phyloP scores from a whole-genome alignment of 2,888 invertebrate species.

The Cyaniris semiargus region DNA sequence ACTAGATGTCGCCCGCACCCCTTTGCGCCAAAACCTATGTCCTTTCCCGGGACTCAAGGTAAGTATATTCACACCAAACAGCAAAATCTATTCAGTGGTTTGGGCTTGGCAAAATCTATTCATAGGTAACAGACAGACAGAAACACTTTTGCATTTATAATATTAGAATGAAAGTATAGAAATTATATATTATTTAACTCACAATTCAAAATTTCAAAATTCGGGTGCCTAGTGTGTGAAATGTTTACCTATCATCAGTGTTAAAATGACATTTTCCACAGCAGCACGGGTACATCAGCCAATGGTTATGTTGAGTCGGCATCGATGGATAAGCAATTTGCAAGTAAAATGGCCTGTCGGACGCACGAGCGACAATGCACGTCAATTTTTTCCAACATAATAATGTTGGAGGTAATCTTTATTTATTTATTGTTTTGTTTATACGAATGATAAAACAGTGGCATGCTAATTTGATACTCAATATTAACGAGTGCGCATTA shows the following conservation, averaged over 20 bases:
- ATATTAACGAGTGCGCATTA: background rate
- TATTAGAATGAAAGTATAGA: no score
- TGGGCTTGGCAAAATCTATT: no score
- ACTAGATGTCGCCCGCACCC: no score
- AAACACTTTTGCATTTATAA: no score
- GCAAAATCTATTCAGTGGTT: no score
- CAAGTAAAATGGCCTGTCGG: conserved; percentile 73
- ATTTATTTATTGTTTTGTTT: conserved; percentile 4
- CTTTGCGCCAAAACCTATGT: no score
- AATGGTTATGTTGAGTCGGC: conserved; percentile 48
- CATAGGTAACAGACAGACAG: no score
- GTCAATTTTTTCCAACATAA: conserved; percentile 60
- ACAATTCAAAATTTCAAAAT: background rate
- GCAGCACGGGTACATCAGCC: conserved; percentile 14
- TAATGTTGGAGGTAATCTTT: conserved; percentile 1
- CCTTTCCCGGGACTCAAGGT: no score
- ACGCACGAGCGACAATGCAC: conserved; percentile 55
- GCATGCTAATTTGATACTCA: conserved; percentile 5
- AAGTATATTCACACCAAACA: no score
- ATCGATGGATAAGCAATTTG: conserved; percentile 75
- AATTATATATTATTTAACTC: no score
- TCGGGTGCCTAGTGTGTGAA: background rate
- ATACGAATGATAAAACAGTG: background rate
- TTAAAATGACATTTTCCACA: background rate
- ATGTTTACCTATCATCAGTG: background rate